A percentile compares a stretch with the other conserved stretches of the same genome.
phyloP scores from a whole-genome alignment of 2,113 vertebrate genomes.

The Labeo catla region DNA sequence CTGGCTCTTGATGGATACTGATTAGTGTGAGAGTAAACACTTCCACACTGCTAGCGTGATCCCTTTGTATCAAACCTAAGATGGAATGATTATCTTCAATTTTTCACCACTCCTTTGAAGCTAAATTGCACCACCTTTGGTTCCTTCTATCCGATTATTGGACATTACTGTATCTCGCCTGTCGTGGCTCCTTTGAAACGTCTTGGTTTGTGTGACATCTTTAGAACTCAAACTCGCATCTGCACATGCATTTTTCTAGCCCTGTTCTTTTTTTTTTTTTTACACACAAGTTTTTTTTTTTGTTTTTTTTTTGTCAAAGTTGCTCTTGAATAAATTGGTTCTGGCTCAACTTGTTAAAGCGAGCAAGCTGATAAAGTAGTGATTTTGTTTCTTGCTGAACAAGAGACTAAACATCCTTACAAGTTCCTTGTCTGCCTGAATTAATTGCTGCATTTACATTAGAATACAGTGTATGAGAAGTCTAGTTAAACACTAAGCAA shows the following conservation, averaged over 20 bases:
- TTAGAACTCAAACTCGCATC: not conserved
- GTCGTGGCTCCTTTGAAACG: slow-evolving; percentile 17
- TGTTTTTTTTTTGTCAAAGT: not conserved
- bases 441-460: slow-evolving; percentile 56
- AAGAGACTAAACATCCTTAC: slow-evolving; percentile 44
- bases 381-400: slow-evolving; percentile 45
- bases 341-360: slow-evolving; percentile 28
- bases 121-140: slow-evolving; percentile 20
- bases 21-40: not conserved
- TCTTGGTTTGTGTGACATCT: slow-evolving; percentile 23
- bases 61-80: not conserved
- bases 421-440: slow-evolving; percentile 32
- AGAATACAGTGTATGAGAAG: slow-evolving; percentile 40
- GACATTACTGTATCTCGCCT: slow-evolving; percentile 20
- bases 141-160: slow-evolving; percentile 10
- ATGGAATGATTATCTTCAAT: slow-evolving; percentile 32
- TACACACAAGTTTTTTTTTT: not conserved
- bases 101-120: slow-evolving; percentile 5
- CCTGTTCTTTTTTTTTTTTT: not conserved
- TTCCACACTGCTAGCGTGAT: not conserved
- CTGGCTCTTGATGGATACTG: slow-evolving; percentile 24
- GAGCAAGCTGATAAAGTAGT: slow-evolving; percentile 7
- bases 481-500: slow-evolving; percentile 20
- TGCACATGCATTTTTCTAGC: slow-evolving; percentile 15
- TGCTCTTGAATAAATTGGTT: slow-evolving; percentile 7